A percentile compares a stretch with the other conserved stretches of the same genome.
phyloP scores from a whole-genome alignment of 2,113 vertebrate genomes.

The Lophochroa leadbeateri region DNA sequence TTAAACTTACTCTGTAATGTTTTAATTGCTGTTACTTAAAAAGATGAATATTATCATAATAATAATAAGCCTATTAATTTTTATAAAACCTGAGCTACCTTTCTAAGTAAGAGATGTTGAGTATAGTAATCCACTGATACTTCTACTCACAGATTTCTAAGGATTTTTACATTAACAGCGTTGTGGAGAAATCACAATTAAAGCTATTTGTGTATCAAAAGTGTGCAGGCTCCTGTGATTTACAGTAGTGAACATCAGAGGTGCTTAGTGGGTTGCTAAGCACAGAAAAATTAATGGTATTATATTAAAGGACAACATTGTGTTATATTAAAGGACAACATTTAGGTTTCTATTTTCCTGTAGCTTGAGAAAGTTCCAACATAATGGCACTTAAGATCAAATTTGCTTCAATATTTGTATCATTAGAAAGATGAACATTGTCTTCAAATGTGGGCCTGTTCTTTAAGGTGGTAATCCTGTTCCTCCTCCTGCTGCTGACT shows the following conservation, averaged over 20 bases:
- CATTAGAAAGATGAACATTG: neutral
- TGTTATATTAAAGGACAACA: neutral
- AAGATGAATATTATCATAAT: neutral
- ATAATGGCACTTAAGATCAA: neutral
- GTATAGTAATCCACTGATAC: neutral
- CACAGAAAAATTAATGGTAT: neutral
- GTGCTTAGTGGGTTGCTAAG: neutral
- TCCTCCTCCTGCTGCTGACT: neutral
- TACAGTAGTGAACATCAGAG: neutral
- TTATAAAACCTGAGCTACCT: neutral
- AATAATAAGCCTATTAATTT: neutral
- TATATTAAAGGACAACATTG: neutral
- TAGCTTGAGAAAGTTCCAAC: neutral
- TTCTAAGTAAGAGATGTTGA: neutral
- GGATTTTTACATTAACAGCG: neutral
- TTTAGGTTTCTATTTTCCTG: neutral
- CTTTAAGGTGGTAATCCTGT: neutral
- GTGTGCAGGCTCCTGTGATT: neutral
- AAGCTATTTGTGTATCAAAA: neutral
- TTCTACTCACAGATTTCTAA: neutral
- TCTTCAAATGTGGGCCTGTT: neutral
- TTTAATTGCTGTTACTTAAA: neutral
- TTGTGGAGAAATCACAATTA: neutral
- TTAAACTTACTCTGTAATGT: constrained; percentile 8
- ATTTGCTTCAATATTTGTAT: neutral